Conservation (phyloP, 2,113 vertebrate genomes). For the Peromyscus californicus region DNA sequence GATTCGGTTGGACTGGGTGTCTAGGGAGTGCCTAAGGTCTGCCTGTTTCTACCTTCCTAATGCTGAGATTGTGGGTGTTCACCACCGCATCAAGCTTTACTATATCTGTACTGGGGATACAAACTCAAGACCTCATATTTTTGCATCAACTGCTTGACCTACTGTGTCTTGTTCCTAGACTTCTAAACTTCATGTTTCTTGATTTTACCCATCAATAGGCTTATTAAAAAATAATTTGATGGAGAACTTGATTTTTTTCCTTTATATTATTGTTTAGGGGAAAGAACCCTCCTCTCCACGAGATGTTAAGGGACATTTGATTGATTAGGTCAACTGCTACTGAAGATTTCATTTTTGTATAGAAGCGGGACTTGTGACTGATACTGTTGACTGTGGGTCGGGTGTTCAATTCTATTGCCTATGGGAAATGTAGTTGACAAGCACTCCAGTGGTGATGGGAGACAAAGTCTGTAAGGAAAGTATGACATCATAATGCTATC, state of each 20-base stretch:
- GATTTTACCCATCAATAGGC: not conserved
- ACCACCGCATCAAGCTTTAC: not conserved
- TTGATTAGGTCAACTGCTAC: not conserved
- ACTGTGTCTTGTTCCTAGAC: not conserved
- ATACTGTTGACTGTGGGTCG: rapidly evolving
- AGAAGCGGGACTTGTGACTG: not conserved
- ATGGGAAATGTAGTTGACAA: not conserved
- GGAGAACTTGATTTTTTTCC: not conserved
- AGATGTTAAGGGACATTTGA: not conserved
- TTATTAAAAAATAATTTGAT: not conserved
- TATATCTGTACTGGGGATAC: not conserved
- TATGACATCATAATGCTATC: too few species aligned
- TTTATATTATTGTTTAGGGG: not conserved
- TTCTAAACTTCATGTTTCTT: not conserved
- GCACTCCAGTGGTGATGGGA: rapidly evolving
- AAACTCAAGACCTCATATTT: not conserved
- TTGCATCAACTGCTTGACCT: not conserved
- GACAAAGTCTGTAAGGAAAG: not conserved
- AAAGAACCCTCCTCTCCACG: not conserved
- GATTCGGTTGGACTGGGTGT: not conserved
- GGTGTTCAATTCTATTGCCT: not conserved
- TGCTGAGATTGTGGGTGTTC: not conserved
- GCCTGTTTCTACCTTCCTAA: not conserved
- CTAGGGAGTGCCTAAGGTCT: too few species aligned
- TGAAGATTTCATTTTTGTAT: not conserved